phyloP scores from a whole-genome alignment of 2,113 vertebrate genomes.

The Serinus canaria region DNA sequence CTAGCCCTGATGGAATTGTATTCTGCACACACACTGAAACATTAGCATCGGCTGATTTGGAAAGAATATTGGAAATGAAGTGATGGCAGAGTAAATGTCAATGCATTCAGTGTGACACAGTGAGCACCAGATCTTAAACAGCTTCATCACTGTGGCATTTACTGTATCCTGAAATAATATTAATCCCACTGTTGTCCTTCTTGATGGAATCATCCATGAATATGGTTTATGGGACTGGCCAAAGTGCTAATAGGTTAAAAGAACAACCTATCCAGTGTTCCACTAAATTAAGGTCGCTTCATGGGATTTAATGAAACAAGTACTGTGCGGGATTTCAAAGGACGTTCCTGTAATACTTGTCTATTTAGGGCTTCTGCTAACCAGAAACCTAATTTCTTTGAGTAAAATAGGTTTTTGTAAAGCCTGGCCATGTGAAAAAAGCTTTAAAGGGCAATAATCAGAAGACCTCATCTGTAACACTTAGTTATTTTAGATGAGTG shows the following conservation, averaged over 20 bases:
- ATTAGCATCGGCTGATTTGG: conserved; percentile 81
- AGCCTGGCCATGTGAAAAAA: conserved; percentile 72
- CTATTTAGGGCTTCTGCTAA: conserved; percentile 82
- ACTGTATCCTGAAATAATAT: conserved; percentile 84
- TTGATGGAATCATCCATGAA: conserved; percentile 85
- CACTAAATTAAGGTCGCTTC: conserved; percentile 84
- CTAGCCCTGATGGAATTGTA: conserved; percentile 52
- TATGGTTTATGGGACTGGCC: conserved; percentile 83
- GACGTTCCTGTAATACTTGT: conserved; percentile 83
- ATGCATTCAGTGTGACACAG: conserved; percentile 84
- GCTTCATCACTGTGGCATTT: conserved; percentile 83
- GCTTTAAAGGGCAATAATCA: conserved; percentile 78
- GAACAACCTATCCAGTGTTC: conserved; percentile 79
- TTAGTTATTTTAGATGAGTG: conserved; percentile 74
- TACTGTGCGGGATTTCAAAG: conserved; percentile 75
- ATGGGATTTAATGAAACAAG: conserved; percentile 83
- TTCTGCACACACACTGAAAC: conserved; percentile 75
- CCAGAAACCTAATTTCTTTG: conserved; percentile 84
- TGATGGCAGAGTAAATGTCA: conserved; percentile 90
- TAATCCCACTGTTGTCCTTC: conserved; percentile 82
- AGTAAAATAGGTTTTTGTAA: conserved; percentile 80
- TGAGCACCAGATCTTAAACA: conserved; percentile 82
- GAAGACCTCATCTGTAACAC: conserved; percentile 71
- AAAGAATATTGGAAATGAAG: conserved; percentile 84
- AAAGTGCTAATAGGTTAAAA: conserved; percentile 84